Evolutionary conservation across 2,888 invertebrate species (phyloP), one percentile per base, ranked within the genome.

Genomic region (Amiota minor): DNA sequence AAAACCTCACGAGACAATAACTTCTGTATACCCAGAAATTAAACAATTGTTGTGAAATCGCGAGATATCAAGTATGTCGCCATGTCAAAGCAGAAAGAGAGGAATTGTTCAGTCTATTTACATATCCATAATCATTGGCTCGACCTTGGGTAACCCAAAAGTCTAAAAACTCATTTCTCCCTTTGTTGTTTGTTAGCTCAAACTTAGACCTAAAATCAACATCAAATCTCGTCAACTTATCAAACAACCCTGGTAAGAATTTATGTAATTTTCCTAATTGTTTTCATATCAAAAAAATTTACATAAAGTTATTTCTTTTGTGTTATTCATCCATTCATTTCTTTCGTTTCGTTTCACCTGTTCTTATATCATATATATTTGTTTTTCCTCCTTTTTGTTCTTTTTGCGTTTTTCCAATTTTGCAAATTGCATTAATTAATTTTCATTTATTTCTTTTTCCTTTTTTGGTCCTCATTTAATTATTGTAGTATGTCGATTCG

Each of bases 371-470:
- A 35, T 8, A 35, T 35, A 35, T 20, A 20, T 59, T 23, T 59
- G 3, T 11, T 20, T 59, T 59, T 16, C 2, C 20, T 18, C 6
- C 59, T 35, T 62, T 9, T 62, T 23, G 9, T 59, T 23, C 1
- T 11, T 20, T 59, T 59, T 59, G 9, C 12, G 18, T 20, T 12
- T 53, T 53, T 23, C n/a, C 9, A 35, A 45, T n/a, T 35, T 35
- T 62, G 62, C 45, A 62, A 62, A 62, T 62, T 62, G 62, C 16
- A n/a, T 62, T 62, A 62, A 62, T 62, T 45, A 53, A 53, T 62
- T 45, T 45, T n/a, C 45, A 6, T 3, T 10, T 11, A 14, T 62
- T 45, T 62, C 10, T 62, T 35, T 35, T 23, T 23, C 23, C 3
- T 23, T 35, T 35, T 35, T 35, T 35, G 2, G 35, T 8, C 6